Evolutionary conservation across 2,797 vertebrate genomes (phyloP).

Genomic region (Austrolebias charrua): DNA sequence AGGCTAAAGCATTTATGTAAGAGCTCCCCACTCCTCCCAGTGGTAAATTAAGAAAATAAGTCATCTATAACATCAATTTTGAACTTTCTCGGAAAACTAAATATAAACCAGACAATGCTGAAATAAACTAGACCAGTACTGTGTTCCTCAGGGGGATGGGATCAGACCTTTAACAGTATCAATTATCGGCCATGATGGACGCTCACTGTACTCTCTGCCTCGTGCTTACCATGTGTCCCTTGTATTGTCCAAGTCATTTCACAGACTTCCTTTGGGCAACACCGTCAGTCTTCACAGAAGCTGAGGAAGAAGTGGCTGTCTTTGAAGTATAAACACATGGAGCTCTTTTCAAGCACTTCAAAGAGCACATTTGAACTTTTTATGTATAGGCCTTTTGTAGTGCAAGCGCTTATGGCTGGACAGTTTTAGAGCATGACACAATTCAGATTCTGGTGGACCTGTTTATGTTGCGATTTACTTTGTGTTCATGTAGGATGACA

Average conservation of each 20-base stretch:
- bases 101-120: slow-evolving; percentile 20
- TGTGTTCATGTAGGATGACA: background rate
- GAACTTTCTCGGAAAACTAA: slow-evolving; percentile 21
- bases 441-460: slow-evolving; percentile 9
- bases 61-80: no score
- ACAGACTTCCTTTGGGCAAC: slow-evolving; percentile 71
- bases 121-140: slow-evolving; percentile 32
- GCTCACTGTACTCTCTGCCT: slow-evolving; percentile 52
- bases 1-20: slow-evolving; percentile 3
- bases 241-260: slow-evolving; percentile 67
- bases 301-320: slow-evolving; percentile 58
- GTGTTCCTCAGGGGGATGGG: slow-evolving; percentile 10
- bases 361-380: slow-evolving; percentile 70
- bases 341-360: slow-evolving; percentile 70
- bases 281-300: slow-evolving; percentile 61
- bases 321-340: slow-evolving; percentile 75
- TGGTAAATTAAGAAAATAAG: background rate
- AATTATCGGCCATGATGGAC: slow-evolving; percentile 25
- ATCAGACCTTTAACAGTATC: slow-evolving; percentile 26
- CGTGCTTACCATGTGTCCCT: slow-evolving; percentile 53
- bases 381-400: slow-evolving; percentile 58
- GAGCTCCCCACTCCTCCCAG: background rate
- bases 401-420: slow-evolving; percentile 37
- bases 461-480: slow-evolving; percentile 6
- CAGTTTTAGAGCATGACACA: slow-evolving; percentile 26